phyloP scores from a whole-genome alignment of 2,888 invertebrate species.

The Aleiodes alternator region DNA sequence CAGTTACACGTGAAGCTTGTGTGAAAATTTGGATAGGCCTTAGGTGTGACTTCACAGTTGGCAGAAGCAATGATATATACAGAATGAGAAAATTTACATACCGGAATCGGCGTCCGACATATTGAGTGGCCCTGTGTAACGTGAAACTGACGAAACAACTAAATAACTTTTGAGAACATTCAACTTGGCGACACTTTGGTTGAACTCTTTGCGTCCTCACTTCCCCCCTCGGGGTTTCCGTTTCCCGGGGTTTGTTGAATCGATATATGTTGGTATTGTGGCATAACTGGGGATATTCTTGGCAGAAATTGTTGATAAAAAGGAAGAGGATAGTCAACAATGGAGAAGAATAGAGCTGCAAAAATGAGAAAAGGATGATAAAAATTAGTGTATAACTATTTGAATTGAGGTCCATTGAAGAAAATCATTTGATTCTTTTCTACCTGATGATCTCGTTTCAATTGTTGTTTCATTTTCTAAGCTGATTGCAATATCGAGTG shows the following conservation, averaged over 20 bases:
- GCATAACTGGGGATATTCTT: conserved; percentile 11
- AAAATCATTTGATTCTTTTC: too few relatives aligned
- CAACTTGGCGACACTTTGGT: conserved; percentile 66
- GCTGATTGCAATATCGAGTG: too few relatives aligned
- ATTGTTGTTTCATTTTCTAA: too few relatives aligned
- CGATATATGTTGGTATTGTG: conserved; percentile 58
- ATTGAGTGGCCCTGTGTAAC: conserved; percentile 54
- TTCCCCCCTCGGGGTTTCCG: conserved; percentile 48
- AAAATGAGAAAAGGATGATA: neutral
- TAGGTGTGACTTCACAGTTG: neutral
- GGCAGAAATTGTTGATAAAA: conserved; percentile 11
- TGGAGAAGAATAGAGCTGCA: neutral
- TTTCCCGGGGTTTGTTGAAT: conserved; percentile 69
- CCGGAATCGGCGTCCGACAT: conserved; percentile 68
- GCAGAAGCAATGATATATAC: neutral
- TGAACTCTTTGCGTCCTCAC: conserved; percentile 42
- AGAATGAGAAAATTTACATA: conserved; percentile 50
- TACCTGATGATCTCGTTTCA: too few relatives aligned
- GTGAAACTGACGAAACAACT: conserved; percentile 50
- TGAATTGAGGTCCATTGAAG: too few relatives aligned
- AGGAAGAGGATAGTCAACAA: neutral
- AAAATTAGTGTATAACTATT: too few relatives aligned
- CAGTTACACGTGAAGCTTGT: neutral
- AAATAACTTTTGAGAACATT: conserved; percentile 51
- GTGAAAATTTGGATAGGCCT: too few relatives aligned